Evolutionary conservation across 2,113 vertebrate genomes (phyloP).

Genomic region (Paramisgurnus dabryanus): DNA sequence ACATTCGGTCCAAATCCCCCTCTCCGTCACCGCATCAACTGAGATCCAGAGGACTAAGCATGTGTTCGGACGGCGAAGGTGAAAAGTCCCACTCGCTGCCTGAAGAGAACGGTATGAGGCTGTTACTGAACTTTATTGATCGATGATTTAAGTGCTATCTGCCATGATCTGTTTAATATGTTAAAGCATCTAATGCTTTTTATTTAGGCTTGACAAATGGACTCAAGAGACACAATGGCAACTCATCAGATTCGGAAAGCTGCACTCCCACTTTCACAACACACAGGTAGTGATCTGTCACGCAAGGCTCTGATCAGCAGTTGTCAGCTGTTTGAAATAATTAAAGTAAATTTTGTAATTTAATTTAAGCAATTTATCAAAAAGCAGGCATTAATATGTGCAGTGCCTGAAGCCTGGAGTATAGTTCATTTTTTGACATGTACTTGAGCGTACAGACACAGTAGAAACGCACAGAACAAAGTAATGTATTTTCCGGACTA

Average conservation of each 20-base stretch:
- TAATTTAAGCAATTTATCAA: too few relatives aligned
- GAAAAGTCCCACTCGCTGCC: conserved; percentile 74
- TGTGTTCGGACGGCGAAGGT: conserved; percentile 75
- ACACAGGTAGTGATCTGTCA: conserved; percentile 75
- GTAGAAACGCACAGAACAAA: too few relatives aligned
- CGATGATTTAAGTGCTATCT: conserved; percentile 12
- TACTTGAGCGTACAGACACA: too few relatives aligned
- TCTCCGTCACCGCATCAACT: conserved; percentile 67
- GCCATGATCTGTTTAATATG: not conserved
- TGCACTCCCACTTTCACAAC: conserved; percentile 71
- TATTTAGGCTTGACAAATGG: conserved; percentile 85
- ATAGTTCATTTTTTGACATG: too few relatives aligned
- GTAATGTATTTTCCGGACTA: too few relatives aligned
- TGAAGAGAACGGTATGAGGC: conserved; percentile 73
- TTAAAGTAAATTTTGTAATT: too few relatives aligned
- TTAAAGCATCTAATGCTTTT: not conserved
- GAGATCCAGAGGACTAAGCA: conserved; percentile 71
- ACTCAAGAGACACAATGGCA: conserved; percentile 75
- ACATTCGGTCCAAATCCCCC: conserved; percentile 30
- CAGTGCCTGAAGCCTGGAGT: too few relatives aligned
- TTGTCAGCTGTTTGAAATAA: too few relatives aligned
- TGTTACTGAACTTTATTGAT: conserved; percentile 6
- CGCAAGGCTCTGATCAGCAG: not conserved
- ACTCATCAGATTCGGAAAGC: conserved; percentile 77
- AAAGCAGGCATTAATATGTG: too few relatives aligned